Conservation (phyloP, 2,888 invertebrate genomes). For the Sinopyrophorus schimmeli region DNA sequence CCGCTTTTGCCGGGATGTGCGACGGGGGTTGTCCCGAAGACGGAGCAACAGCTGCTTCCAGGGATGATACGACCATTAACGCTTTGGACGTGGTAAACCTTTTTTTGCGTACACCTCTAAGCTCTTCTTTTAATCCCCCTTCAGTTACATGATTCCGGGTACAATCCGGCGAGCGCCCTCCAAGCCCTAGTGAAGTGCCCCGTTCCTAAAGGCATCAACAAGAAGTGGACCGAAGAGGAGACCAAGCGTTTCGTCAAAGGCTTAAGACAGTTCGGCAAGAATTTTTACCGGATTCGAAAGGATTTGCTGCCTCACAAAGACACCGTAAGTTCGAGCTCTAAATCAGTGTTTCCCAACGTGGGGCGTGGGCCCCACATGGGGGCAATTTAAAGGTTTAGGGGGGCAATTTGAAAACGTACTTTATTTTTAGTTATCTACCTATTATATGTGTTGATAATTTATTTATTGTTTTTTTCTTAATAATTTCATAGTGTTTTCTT, state of each 20-base stretch:
- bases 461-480: too few relatives aligned
- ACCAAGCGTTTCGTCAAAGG: constrained; percentile 98
- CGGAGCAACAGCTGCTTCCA: constrained; percentile 93
- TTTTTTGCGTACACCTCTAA: too few relatives aligned
- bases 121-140: too few relatives aligned
- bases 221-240: constrained; percentile 98
- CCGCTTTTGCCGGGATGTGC: constrained; percentile 97
- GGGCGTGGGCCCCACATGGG: too few relatives aligned
- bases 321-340: constrained; percentile 80
- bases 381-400: too few relatives aligned
- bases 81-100: constrained; percentile 83
- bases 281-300: constrained; percentile 96
- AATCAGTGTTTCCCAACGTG: too few relatives aligned
- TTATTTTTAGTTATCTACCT: too few relatives aligned
- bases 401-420: too few relatives aligned
- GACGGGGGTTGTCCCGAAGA: constrained; percentile 97
- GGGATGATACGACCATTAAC: constrained; percentile 97
- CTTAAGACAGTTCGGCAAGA: constrained; percentile 96
- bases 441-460: too few relatives aligned
- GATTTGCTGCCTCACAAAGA: constrained; percentile 96
- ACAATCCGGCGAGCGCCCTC: constrained; percentile 94
- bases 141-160: constrained; percentile 91
- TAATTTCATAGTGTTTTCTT: too few relatives aligned
- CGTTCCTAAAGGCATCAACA: constrained; percentile 94
- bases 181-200: constrained; percentile 97